Evolutionary conservation across 1,140 invertebrate genomes (phyloP), one percentile per base, ranked within the genome.

Genomic region (Linepithema humile): DNA sequence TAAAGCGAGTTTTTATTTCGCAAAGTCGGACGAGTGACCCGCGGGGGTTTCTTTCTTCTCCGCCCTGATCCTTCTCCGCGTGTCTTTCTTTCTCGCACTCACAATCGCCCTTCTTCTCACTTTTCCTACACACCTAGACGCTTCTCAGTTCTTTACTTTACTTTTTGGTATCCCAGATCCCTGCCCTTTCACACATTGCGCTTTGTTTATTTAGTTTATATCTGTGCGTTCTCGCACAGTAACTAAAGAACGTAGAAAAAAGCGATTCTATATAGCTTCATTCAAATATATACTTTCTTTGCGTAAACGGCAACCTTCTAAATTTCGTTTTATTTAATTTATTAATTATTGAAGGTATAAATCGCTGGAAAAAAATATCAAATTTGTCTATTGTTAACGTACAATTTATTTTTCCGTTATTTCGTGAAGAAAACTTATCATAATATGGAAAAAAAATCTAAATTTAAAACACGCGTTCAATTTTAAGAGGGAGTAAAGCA

Each of bases 1-100:
- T 90, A 94, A 92, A 94, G 91, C 90, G 90, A 92, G 91, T 92
- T 94, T 93, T 93, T 94, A 93, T 94, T 94, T 94, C 89, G 88
- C 90, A 91, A 93, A 92, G 91, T 92, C 91, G 88, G 86, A 64
- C 87, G 89, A 93, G 90, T 92, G 87, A 91, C 92, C 91, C 90
- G 88, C 85, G 85, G 73, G 74, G 75, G 84, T 90, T 89, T 82
- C 86, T 85, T 85, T 60, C 73, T 86, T 86, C 86, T 85, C 69
- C 12, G 2, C 29, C 43, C 40, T 64, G 9, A 60, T 50, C 38
- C 67, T 67, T 73, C 23, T 1, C 12, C 53, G 38, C 26, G 26
- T n/a, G 38, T 15, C 53, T 72, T 57, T 82, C 38, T 72, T 59
- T 45, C 43, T 35, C 26, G 4, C 53, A 26, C 50, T 82, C 65